Evolutionary conservation across 2,888 invertebrate species (phyloP).

Genomic region (Hoplodrina blanda): DNA sequence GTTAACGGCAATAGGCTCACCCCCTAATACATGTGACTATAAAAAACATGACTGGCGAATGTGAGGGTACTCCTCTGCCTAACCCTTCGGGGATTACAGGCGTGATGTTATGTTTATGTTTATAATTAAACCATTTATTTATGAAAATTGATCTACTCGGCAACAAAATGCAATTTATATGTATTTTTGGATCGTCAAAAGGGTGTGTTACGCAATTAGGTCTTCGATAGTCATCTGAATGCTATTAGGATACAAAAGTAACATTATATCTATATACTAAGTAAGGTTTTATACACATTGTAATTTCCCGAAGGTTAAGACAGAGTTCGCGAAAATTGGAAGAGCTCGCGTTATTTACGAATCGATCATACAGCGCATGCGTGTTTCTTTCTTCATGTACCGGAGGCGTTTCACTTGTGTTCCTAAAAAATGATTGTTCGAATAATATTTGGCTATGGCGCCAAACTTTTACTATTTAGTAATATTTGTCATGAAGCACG

Average conservation of each 20-base stretch:
- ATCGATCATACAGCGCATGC: conserved; percentile 82
- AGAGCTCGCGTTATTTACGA: conserved; percentile 77
- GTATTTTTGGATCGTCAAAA: too few relatives aligned
- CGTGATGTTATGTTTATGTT: too few relatives aligned
- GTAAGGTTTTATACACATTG: conserved; percentile 22
- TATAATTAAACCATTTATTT: too few relatives aligned
- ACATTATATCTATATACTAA: too few relatives aligned
- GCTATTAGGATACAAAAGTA: background rate
- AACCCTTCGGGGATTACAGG: too few relatives aligned
- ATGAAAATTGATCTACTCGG: too few relatives aligned
- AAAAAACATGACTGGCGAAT: too few relatives aligned
- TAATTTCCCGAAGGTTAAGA: conserved; percentile 44
- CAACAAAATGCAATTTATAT: too few relatives aligned
- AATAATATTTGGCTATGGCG: background rate
- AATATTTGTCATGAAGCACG: background rate
- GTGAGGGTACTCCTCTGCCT: too few relatives aligned
- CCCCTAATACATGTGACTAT: too few relatives aligned
- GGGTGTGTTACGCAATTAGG: background rate
- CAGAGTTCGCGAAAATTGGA: conserved; percentile 67
- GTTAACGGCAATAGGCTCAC: too few relatives aligned
- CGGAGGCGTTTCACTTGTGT: conserved; percentile 45
- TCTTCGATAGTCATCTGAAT: background rate
- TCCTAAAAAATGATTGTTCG: conserved; percentile 2
- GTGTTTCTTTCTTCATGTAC: conserved; percentile 61
- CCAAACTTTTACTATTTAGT: background rate